phyloP scores from a whole-genome alignment of 2,113 vertebrate genomes.

The Ptilorrhoa leucosticta region DNA sequence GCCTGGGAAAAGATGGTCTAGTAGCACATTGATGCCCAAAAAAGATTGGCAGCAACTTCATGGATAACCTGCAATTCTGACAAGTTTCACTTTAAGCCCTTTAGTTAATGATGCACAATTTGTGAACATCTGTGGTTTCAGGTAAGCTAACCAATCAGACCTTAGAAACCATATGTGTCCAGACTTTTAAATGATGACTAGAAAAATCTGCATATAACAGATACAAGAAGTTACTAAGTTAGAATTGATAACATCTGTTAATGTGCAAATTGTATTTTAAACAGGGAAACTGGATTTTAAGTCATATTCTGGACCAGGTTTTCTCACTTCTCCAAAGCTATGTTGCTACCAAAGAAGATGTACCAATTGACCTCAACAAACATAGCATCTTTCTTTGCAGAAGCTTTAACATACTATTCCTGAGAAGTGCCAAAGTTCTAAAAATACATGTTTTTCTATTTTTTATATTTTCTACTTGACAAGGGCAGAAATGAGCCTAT shows the following conservation, averaged over 20 bases:
- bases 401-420: not conserved
- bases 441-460: not conserved
- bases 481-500: not conserved
- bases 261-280: not conserved
- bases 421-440: not conserved
- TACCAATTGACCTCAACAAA: not conserved
- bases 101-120: not conserved
- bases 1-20: not conserved
- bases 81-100: not conserved
- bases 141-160: not conserved
- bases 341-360: not conserved
- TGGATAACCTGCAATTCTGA: not conserved
- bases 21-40: not conserved
- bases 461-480: not conserved
- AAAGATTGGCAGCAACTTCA: not conserved
- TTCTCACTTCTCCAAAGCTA: not conserved
- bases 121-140: not conserved
- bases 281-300: not conserved
- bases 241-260: not conserved
- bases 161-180: not conserved
- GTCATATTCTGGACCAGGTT: not conserved
- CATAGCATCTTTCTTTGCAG: not conserved
- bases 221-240: not conserved
- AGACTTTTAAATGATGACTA: not conserved
- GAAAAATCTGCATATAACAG: not conserved